Percentiles rank a stretch among this genome's conserved stretches.
Evolutionary conservation across 2,888 invertebrate species (phyloP).

Genomic region (Arrhopalites spinosus): DNA sequence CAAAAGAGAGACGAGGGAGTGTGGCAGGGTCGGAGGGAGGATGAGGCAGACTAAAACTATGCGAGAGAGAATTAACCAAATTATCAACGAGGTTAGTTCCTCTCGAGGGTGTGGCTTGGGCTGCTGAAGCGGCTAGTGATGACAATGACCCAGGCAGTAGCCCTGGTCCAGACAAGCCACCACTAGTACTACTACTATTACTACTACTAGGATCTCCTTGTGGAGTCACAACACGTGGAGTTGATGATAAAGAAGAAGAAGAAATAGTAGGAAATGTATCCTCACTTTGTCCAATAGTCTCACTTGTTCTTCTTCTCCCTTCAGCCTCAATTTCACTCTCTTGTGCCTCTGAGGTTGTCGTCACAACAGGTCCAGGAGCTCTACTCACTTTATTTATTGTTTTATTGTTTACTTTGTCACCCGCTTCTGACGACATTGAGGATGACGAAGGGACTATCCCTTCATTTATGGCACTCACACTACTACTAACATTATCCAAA

Average conservation of each 20-base stretch:
- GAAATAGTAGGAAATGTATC: background rate
- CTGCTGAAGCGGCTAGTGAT: too few species aligned
- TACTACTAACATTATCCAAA: background rate
- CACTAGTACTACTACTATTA: too few species aligned
- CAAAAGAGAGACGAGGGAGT: conserved; percentile 6
- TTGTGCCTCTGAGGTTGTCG: background rate
- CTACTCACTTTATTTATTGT: background rate
- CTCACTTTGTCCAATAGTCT: background rate
- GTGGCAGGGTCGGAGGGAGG: background rate
- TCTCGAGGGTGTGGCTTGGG: too few species aligned
- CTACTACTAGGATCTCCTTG: too few species aligned
- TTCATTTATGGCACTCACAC: conserved; percentile 7
- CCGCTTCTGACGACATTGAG: background rate
- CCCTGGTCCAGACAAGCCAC: too few species aligned
- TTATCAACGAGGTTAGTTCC: background rate
- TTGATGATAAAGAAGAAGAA: background rate
- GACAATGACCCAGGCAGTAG: too few species aligned
- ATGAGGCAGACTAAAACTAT: conserved; percentile 11
- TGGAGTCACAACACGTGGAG: background rate
- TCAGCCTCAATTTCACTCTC: background rate
- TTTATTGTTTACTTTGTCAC: background rate
- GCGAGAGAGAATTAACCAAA: conserved; percentile 9
- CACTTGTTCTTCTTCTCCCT: background rate
- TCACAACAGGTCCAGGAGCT: background rate
- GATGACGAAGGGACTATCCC: background rate